Conservation (phyloP, 2,797 vertebrate genomes). For the Urocyon cinereoargenteus region DNA sequence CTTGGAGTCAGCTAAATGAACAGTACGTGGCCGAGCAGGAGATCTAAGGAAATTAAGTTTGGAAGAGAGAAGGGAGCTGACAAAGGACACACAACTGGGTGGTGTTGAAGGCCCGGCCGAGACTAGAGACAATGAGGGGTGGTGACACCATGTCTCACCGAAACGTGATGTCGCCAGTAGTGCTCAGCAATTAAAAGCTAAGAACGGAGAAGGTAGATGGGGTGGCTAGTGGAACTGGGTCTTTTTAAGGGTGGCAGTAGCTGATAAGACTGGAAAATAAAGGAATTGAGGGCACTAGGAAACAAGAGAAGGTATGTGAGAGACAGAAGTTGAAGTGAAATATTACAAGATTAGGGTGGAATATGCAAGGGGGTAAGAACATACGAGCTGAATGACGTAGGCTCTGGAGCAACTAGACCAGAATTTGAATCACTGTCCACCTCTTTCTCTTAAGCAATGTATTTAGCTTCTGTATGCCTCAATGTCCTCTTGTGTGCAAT, state of each 20-base stretch:
- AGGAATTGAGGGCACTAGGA: neutral
- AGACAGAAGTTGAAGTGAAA: neutral
- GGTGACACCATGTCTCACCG: neutral
- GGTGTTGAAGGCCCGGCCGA: neutral
- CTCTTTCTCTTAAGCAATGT: neutral
- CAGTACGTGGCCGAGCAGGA: neutral
- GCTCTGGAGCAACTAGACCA: neutral
- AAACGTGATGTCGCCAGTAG: neutral
- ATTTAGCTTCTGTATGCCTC: neutral
- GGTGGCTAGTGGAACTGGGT: neutral
- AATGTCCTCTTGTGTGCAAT: neutral
- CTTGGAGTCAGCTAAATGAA: constrained; percentile 7
- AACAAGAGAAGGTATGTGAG: neutral
- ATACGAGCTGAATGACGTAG: neutral
- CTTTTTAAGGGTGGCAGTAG: neutral
- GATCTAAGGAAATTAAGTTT: neutral
- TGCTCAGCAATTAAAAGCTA: neutral
- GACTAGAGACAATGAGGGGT: neutral
- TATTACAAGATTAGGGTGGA: neutral
- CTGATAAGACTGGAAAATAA: neutral
- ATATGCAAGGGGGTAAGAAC: neutral
- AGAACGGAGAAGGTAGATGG: neutral
- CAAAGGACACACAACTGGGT: neutral
- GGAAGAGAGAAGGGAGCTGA: neutral
- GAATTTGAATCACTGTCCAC: neutral